Percentiles rank a stretch among this genome's conserved stretches.
phyloP scores from a whole-genome alignment of 2,113 vertebrate genomes.

The Sceloporus tristichus region DNA sequence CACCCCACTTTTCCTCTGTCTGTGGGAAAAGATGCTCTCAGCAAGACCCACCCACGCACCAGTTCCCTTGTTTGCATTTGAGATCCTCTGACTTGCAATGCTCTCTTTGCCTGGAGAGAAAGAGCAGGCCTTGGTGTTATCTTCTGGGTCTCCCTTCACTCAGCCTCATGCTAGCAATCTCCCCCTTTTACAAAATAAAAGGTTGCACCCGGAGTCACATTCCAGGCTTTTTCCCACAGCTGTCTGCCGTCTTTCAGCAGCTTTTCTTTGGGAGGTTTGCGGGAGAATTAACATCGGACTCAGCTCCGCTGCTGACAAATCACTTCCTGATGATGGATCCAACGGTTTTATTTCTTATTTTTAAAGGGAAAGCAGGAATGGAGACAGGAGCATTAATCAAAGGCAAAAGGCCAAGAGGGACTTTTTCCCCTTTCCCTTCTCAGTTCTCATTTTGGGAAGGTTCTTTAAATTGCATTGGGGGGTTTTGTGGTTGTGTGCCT shows the following conservation, averaged over 20 bases:
- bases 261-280: rapidly evolving
- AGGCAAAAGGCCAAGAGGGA: not conserved
- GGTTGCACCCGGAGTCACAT: not conserved
- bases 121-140: not conserved
- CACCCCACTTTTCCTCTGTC: too few species aligned
- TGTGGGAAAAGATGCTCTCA: too few species aligned
- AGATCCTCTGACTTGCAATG: not conserved
- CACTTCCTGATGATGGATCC: not conserved
- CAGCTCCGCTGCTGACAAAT: not conserved
- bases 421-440: not conserved
- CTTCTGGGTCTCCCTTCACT: not conserved
- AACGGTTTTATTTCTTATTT: not conserved
- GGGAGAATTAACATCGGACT: not conserved
- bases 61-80: not conserved
- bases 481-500: too few species aligned
- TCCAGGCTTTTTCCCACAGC: not conserved
- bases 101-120: not conserved
- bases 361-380: not conserved
- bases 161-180: not conserved
- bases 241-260: not conserved
- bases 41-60: too few species aligned
- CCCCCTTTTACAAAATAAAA: not conserved
- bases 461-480: too few species aligned
- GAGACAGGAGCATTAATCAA: constrained; percentile 10
- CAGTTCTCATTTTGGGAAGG: not conserved